phyloP scores from a whole-genome alignment of 1,140 invertebrate genomes.

The Drosophila teissieri region DNA sequence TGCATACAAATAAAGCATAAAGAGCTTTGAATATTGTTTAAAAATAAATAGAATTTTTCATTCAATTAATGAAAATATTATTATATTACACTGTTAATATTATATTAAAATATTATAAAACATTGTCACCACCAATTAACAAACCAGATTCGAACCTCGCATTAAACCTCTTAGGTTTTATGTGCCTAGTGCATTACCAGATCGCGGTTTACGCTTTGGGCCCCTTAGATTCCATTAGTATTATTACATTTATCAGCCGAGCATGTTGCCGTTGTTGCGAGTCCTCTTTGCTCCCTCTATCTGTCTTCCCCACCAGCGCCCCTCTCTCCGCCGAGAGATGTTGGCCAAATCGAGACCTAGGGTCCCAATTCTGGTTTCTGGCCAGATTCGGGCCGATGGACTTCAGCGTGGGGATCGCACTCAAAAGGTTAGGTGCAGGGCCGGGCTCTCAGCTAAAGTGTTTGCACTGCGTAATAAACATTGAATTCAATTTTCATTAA shows the following conservation, averaged over 20 bases:
- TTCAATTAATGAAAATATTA: too few relatives aligned
- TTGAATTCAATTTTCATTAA: conserved; percentile 83
- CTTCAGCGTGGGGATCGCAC: conserved; percentile 17
- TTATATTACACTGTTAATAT: too few relatives aligned
- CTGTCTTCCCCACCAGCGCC: conserved; percentile 1
- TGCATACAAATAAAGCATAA: too few relatives aligned
- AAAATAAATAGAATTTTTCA: too few relatives aligned
- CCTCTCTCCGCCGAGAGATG: neutral
- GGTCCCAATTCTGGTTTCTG: conserved; percentile 36
- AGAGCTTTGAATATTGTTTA: too few relatives aligned
- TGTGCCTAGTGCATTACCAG: conserved; percentile 34
- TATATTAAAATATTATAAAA: too few relatives aligned
- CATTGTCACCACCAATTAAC: too few relatives aligned
- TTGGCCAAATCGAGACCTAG: conserved; percentile 34
- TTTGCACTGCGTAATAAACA: conserved; percentile 73
- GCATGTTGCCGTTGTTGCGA: conserved; percentile 67
- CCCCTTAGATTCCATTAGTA: conserved; percentile 63
- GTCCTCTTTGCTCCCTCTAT: conserved; percentile 28
- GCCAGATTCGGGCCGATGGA: conserved; percentile 12
- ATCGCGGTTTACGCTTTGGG: conserved; percentile 1
- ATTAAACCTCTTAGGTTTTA: neutral
- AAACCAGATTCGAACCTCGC: neutral
- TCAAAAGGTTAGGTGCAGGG: conserved; percentile 68
- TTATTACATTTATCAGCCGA: conserved; percentile 73
- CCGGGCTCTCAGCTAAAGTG: conserved; percentile 49